Conservation (phyloP, 2,113 vertebrate genomes). For the Pagrus major region DNA sequence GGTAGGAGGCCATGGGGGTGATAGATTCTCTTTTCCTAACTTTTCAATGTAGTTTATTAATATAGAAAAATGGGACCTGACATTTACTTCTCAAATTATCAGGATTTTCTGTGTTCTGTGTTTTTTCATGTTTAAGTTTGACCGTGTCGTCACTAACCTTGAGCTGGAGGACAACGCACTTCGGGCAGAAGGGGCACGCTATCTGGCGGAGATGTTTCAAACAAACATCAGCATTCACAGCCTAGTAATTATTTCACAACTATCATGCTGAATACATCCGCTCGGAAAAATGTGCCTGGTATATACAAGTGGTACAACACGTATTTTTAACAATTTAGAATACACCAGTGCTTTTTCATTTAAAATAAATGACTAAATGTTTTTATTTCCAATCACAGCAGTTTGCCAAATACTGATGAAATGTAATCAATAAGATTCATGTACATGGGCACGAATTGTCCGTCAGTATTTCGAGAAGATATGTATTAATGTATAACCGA, state of each 20-base stretch:
- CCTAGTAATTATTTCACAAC: conserved; percentile 57
- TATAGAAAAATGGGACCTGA: background rate
- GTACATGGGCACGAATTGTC: too few species aligned
- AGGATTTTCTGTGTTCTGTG: background rate
- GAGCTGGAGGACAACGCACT: conserved; percentile 87
- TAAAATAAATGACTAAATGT: too few species aligned
- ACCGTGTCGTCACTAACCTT: conserved; percentile 75
- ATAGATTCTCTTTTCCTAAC: background rate
- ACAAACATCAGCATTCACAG: conserved; percentile 84
- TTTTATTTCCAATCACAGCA: too few species aligned
- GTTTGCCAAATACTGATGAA: too few species aligned
- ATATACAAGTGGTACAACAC: background rate
- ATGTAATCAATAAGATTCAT: too few species aligned
- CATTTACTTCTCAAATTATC: background rate
- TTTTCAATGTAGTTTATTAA: background rate
- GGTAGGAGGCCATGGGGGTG: background rate
- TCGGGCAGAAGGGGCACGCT: conserved; percentile 75
- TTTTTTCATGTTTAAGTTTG: conserved; percentile 75
- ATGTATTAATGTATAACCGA: too few species aligned
- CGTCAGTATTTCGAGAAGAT: too few species aligned
- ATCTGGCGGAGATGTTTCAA: conserved; percentile 83
- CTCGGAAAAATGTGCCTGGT: background rate
- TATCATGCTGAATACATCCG: background rate
- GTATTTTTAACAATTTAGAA: rapidly evolving
- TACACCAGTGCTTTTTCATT: background rate